Evolutionary conservation across 2,888 invertebrate genomes (phyloP), one percentile per base, ranked within the genome.

Genomic region (Pseudolycoriella hygida): DNA sequence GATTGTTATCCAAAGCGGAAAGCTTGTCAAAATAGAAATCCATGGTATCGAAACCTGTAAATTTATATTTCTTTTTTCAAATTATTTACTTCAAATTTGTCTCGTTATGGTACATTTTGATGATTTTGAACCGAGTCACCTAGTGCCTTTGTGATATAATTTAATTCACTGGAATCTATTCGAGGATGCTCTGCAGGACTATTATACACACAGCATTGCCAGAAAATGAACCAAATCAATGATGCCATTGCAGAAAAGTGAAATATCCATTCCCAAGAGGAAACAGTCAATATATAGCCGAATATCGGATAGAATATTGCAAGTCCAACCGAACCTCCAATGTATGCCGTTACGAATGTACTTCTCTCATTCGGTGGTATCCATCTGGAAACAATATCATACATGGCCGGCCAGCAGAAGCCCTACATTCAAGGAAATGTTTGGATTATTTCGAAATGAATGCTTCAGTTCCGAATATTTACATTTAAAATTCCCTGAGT

Each of bases 381-480:
- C 83, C 82, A 83, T 50, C 72, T 69, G 0, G 79, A 76, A 54
- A 78, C 75, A 68, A 83, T 68, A 20, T 74, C 65, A 55, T 81
- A 77, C 76, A 80, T 77, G 2, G 77, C 70, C 5, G 80, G 80
- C 70, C 77, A 80, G 6, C 70, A 62, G 17, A 73, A 12, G n/a
- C 40, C 40, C 40, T 40, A 39, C 4, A 17, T 39, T 39, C 15
- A 15, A 39, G 15, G 15, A 11, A 17, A 15, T 39, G 11, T 17
- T 39, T 11, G 17, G 6, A 39, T 15, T 17, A 39, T 17, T 17
- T 17, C 66, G 59, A 77, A 77, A 57, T 73, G 69, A n/a, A n/a
- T n/a, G n/a, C n/a, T n/a, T n/a, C n/a, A n/a, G n/a, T n/a, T n/a
- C 14, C 20, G 14, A 19, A 18, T 18, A 40, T 20, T 15, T 42